Evolutionary conservation across 1,140 invertebrate species (phyloP).

Genomic region (Drosophila ironensis): DNA sequence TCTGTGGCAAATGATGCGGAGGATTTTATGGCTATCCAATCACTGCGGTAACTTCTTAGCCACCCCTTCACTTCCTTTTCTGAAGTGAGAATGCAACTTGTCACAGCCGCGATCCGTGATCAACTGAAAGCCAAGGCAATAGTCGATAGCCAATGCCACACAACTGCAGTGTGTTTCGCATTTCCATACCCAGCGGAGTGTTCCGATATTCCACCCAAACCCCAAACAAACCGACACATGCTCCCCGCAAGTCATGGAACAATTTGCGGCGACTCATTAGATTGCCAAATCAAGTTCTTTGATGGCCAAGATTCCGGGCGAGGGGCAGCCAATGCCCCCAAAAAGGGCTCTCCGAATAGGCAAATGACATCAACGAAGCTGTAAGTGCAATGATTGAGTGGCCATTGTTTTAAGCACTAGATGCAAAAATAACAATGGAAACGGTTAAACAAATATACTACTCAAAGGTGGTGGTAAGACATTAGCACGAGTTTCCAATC

Average conservation of each 20-base stretch:
- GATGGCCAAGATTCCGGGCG: not conserved
- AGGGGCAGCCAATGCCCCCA: not conserved
- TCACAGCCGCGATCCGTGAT: constrained; percentile 35
- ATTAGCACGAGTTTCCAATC: no score
- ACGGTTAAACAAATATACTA: no score
- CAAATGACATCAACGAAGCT: constrained; percentile 7
- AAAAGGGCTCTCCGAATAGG: not conserved
- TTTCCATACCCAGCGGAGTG: constrained; percentile 10
- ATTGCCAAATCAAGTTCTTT: constrained; percentile 14
- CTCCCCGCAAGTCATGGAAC: constrained; percentile 19
- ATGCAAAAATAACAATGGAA: no score
- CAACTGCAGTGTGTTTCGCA: constrained; percentile 18
- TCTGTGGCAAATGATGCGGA: not conserved
- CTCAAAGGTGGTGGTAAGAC: no score
- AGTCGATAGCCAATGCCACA: not conserved
- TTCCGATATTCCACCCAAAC: constrained; percentile 13
- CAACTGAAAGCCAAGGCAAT: constrained; percentile 43
- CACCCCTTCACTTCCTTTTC: constrained; percentile 1
- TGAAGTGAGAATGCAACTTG: constrained; percentile 36
- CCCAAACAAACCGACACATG: constrained; percentile 8
- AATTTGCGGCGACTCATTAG: constrained; percentile 34
- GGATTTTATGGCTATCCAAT: not conserved
- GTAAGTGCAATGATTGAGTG: not conserved
- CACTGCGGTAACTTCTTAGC: no score
- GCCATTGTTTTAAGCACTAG: not conserved